Percentiles rank a stretch among this genome's conserved stretches.
Evolutionary conservation across 2,113 vertebrate genomes (phyloP).

Genomic region (Seriola quinqueradiata): DNA sequence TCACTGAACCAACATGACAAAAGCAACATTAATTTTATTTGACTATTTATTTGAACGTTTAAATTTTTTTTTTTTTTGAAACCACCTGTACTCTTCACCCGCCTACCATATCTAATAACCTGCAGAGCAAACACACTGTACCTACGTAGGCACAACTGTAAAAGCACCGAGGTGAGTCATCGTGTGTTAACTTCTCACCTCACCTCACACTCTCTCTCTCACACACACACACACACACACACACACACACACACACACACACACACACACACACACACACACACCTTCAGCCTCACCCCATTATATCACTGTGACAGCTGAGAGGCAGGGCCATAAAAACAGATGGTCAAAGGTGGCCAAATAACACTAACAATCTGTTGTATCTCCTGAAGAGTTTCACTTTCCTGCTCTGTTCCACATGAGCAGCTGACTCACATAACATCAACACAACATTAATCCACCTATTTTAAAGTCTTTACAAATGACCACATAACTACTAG

Average conservation of each 20-base stretch:
- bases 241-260: too few relatives aligned
- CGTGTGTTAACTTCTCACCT: slow-evolving; percentile 27
- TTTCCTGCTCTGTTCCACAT: slow-evolving; percentile 21
- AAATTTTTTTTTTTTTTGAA: slow-evolving; percentile 41
- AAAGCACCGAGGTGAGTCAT: slow-evolving; percentile 66
- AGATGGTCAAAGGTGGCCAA: slow-evolving; percentile 67
- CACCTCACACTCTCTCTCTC: slow-evolving; percentile 15
- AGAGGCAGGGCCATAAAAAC: slow-evolving; percentile 57
- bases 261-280: slow-evolving; percentile 36
- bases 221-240: too few relatives aligned
- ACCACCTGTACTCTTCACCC: slow-evolving; percentile 22
- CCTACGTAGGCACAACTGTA: slow-evolving; percentile 34
- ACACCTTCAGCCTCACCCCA: slow-evolving; percentile 49
- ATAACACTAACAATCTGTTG: slow-evolving; percentile 51
- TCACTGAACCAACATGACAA: slow-evolving; percentile 25
- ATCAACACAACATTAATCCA: slow-evolving; percentile 7
- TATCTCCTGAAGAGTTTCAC: slow-evolving; percentile 39
- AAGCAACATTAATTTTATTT: slow-evolving; percentile 10
- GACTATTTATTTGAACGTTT: slow-evolving; percentile 37
- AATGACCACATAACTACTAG: slow-evolving; percentile 15
- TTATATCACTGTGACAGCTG: slow-evolving; percentile 64
- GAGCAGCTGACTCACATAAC: not conserved
- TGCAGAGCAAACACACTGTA: slow-evolving; percentile 65
- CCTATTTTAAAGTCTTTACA: not conserved
- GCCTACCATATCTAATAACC: slow-evolving; percentile 49